A percentile compares a stretch with the other conserved stretches of the same genome.
These are phyloP conservation scores for Strix uralensis DNA, from an alignment of 2,113 vertebrate species.

Conservation along the genomic window DNA sequence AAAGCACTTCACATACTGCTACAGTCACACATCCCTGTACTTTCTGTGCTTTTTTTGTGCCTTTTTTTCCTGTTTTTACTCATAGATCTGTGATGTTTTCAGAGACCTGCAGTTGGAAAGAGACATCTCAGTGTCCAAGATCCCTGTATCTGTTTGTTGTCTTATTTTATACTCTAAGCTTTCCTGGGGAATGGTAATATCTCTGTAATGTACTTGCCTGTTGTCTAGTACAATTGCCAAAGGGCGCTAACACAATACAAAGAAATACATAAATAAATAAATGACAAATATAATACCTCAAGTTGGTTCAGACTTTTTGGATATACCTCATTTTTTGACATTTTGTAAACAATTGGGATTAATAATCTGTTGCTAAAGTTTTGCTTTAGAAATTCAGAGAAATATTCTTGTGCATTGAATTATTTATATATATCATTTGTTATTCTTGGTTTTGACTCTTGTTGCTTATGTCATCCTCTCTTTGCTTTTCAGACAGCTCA, in stretches of 20 bases:
- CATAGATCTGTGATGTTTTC: accelerated
- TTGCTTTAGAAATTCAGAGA: background rate
- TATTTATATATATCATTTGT: background rate
- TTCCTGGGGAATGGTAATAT: background rate
- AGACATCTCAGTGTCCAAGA: background rate
- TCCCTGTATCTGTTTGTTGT: background rate
- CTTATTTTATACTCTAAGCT: background rate
- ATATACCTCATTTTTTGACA: background rate
- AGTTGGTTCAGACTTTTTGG: background rate
- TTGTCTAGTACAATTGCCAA: background rate
- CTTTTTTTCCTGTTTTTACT: background rate
- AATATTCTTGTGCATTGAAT: background rate
- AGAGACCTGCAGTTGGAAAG: background rate
- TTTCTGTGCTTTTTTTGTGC: background rate
- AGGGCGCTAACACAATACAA: background rate
- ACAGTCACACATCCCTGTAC: background rate
- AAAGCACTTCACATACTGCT: background rate
- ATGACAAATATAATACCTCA: background rate
- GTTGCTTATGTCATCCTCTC: background rate
- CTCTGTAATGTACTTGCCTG: background rate
- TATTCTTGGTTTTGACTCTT: background rate
- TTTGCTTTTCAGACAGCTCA: background rate
- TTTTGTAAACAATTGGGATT: background rate
- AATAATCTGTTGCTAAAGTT: background rate
- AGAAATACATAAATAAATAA: background rate